Conservation (phyloP, 1,140 invertebrate genomes). For the Panagrolaimus sp. region DNA sequence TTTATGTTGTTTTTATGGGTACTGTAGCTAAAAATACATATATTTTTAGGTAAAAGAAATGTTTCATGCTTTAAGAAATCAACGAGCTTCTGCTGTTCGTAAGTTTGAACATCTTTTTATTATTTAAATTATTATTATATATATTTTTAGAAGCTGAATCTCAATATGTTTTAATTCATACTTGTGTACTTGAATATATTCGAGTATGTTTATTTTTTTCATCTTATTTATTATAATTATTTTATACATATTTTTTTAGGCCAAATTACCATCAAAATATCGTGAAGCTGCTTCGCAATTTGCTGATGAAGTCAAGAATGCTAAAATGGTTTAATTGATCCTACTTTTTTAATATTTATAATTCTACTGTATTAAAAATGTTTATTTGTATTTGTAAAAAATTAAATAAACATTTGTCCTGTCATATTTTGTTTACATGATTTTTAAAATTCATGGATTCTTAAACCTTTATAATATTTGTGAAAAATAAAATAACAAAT, state of each 20-base stretch:
- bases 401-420: no score
- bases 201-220: not conserved
- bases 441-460: no score
- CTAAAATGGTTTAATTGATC: conserved; percentile 3
- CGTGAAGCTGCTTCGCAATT: not conserved
- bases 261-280: conserved; percentile 6
- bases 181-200: conserved; percentile 6
- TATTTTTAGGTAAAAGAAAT: conserved; percentile 1
- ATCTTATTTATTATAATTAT: not conserved
- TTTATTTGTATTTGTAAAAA: no score
- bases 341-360: not conserved
- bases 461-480: no score
- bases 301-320: not conserved
- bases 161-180: conserved; percentile 5
- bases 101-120: no score
- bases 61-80: not conserved
- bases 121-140: no score
- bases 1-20: conserved; percentile 5
- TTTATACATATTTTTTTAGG: not conserved
- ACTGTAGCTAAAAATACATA: not conserved
- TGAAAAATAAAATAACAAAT: no score
- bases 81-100: conserved; percentile 12
- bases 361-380: no score
- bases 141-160: no score
- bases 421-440: no score